Evolutionary conservation across 2,113 vertebrate species (phyloP).

Genomic region (rat (Rattus norvegicus)): GRCr8 NC_086034.1:90563001-90563500

Average conservation of each 20-base stretch:
- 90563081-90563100: background rate
- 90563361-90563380: background rate
- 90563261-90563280: background rate
- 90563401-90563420: too few species aligned
- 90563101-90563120: background rate
- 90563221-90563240: background rate
- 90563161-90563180: constrained; percentile 21
- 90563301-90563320: background rate
- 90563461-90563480: background rate
- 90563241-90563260: background rate
- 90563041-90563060: constrained; percentile 16
- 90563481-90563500: background rate
- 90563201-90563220: background rate
- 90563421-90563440: background rate
- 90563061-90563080: constrained; percentile 31
- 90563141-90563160: background rate
- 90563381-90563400: background rate
- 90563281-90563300: background rate
- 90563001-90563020: constrained; percentile 70
- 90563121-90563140: background rate
- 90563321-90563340: background rate
- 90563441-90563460: background rate
- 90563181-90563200: background rate
- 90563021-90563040: constrained; percentile 55
- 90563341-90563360: background rate